A percentile compares a stretch with the other conserved stretches of the same genome.
Evolutionary conservation across 1,140 invertebrate genomes (phyloP).

Genomic region (Hylaeus volcanicus): DNA sequence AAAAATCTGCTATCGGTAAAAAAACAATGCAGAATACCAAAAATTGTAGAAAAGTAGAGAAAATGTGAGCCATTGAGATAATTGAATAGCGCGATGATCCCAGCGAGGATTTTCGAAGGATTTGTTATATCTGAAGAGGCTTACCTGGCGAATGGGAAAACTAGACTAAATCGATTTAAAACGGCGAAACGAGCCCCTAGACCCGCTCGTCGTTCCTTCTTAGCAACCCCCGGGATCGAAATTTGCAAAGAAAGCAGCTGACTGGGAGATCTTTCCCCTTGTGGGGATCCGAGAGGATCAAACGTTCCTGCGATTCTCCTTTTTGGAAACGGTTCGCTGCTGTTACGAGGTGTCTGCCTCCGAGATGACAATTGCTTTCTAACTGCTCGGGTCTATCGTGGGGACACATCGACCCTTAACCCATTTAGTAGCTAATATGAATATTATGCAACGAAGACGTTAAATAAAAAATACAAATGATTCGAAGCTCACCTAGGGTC

Average conservation of each 20-base stretch:
- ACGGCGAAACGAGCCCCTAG: constrained; percentile 63
- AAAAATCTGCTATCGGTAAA: too few species aligned
- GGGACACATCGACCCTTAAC: too few species aligned
- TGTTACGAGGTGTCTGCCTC: background rate
- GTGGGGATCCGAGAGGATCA: constrained; percentile 55
- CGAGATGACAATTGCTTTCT: too few species aligned
- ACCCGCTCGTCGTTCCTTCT: constrained; percentile 46
- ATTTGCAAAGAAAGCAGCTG: constrained; percentile 78
- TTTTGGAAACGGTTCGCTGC: background rate
- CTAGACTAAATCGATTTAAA: constrained; percentile 78
- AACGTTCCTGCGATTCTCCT: constrained; percentile 69
- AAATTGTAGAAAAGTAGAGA: too few species aligned
- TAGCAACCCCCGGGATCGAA: constrained; percentile 60
- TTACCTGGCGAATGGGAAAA: constrained; percentile 75
- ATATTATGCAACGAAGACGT: too few species aligned
- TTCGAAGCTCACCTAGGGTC: too few species aligned
- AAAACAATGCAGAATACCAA: too few species aligned
- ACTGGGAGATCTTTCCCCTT: constrained; percentile 67
- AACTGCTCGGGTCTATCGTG: background rate
- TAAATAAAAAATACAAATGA: too few species aligned
- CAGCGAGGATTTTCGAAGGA: too few species aligned
- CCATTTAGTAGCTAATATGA: too few species aligned
- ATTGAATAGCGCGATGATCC: too few species aligned
- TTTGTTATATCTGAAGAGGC: constrained; percentile 7
- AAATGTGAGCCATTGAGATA: too few species aligned